Evolutionary conservation across 2,113 vertebrate species (phyloP), one percentile per base, ranked within the genome.

Genomic region (Charina bottae): DNA sequence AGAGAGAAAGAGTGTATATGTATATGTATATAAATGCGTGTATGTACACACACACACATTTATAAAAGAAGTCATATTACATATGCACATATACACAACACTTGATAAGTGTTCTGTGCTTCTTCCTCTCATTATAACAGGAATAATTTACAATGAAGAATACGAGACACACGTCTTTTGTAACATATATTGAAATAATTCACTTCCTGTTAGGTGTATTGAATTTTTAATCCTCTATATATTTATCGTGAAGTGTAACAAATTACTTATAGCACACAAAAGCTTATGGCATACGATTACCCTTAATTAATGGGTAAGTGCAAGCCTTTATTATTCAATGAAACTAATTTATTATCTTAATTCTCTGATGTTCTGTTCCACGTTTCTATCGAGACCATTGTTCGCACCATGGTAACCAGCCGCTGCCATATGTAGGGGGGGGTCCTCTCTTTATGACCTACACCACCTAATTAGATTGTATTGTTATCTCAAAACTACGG

Each of bases 291-390:
- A 95, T 95, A 95, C 95, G 91, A 96, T 97, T 97, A 97, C 94
- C 96, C 96, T 97, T 97, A 98, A 97, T 98, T 97, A 97, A 97
- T 96, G 95, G 96, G 94, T 95, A 97, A 97, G 96, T 91, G 95
- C 95, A 92, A 95, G 95, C 95, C 96, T 97, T 97, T 97, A 97
- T 97, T 97, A 96, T 97, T 97, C 95, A 96, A 95, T 95, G 96
- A 95, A 96, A 96, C 96, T 97, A 97, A 97, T 97, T 97, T 97
- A 97, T 97, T 96, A 96, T 97, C 97, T 97, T 97, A 96, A 97
- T 97, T 97, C 97, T 96, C 95, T 23, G 10, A 96, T 92, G 93
- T 95, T 97, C 96, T 96, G 96, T 96, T 96, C 97, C 95, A 87
- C 83, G 92, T 97, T 97, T 97, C 96, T 96, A 96, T 95, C 90